These are phyloP conservation scores for Gymnobelideus leadbeateri DNA, from an alignment of 2,113 vertebrate genomes.

Conservation along the genomic window DNA sequence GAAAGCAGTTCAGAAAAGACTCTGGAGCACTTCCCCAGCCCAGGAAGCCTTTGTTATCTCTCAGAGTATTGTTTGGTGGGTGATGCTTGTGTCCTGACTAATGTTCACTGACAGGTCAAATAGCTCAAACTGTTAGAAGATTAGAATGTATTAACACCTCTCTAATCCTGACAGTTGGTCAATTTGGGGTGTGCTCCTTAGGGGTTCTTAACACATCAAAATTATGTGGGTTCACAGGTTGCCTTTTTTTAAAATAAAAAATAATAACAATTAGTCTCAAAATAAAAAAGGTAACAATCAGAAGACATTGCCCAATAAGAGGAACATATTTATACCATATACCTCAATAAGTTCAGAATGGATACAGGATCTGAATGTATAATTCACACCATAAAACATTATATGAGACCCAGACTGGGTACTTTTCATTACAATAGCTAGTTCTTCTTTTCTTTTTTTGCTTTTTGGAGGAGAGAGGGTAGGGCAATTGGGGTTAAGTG, in stretches of 20 bases:
- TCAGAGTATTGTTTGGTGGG: not conserved
- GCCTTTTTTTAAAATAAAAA: too few relatives aligned
- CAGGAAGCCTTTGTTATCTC: not conserved
- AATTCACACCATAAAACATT: not conserved
- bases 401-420: not conserved
- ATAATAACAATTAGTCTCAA: too few relatives aligned
- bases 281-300: too few relatives aligned
- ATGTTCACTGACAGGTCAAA: not conserved
- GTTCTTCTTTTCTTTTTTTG: too few relatives aligned
- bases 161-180: not conserved
- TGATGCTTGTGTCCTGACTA: not conserved
- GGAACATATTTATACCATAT: too few relatives aligned
- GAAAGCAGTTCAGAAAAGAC: not conserved
- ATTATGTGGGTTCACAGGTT: too few relatives aligned
- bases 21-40: not conserved
- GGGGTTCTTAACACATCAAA: not conserved
- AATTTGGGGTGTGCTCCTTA: not conserved
- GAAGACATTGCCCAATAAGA: too few relatives aligned
- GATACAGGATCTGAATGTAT: not conserved
- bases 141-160: not conserved
- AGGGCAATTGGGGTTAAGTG: too few relatives aligned
- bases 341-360: not conserved
- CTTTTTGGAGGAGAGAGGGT: too few relatives aligned
- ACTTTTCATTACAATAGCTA: not conserved
- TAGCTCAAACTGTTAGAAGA: not conserved